A percentile compares a stretch with the other conserved stretches of the same genome.
phyloP scores from a whole-genome alignment of 2,797 vertebrate species.

The Manis pentadactyla region DNA sequence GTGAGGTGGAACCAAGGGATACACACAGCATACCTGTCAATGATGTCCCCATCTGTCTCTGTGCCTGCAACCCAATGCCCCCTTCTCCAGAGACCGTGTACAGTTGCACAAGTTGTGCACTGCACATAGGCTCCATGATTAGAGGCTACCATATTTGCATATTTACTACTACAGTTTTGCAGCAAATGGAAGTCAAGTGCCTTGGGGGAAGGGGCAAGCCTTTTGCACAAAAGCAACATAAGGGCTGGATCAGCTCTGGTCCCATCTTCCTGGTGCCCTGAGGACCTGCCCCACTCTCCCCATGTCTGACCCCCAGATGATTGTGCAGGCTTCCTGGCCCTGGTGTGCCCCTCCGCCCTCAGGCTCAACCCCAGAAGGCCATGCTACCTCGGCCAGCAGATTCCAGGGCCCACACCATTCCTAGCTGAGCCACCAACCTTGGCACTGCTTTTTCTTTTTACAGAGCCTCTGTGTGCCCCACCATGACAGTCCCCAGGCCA shows the following conservation, averaged over 20 bases:
- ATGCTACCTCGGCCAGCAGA: conserved; percentile 52
- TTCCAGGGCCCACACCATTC: conserved; percentile 78
- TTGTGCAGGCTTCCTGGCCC: not conserved
- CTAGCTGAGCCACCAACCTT: not conserved
- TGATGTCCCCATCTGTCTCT: not conserved
- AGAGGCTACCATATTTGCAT: not conserved
- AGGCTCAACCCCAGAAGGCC: conserved; percentile 2
- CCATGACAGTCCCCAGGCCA: not conserved
- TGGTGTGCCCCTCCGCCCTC: not conserved
- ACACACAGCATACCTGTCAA: not conserved
- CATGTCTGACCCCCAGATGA: not conserved
- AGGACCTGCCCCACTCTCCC: not conserved
- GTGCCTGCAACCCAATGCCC: not conserved
- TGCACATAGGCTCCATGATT: not conserved
- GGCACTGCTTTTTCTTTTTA: not conserved
- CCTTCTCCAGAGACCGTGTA: not conserved
- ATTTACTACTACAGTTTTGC: not conserved
- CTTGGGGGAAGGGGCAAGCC: not conserved
- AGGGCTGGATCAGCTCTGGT: not conserved
- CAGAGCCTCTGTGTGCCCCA: conserved; percentile 47
- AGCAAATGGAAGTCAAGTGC: not conserved
- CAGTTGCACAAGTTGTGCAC: not conserved
- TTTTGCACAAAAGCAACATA: not conserved
- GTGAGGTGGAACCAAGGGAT: not conserved
- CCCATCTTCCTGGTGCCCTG: not conserved